A percentile compares a stretch with the other conserved stretches of the same genome.
Evolutionary conservation across 1,140 invertebrate species (phyloP).

Genomic region (Agrilus planipennis): DNA sequence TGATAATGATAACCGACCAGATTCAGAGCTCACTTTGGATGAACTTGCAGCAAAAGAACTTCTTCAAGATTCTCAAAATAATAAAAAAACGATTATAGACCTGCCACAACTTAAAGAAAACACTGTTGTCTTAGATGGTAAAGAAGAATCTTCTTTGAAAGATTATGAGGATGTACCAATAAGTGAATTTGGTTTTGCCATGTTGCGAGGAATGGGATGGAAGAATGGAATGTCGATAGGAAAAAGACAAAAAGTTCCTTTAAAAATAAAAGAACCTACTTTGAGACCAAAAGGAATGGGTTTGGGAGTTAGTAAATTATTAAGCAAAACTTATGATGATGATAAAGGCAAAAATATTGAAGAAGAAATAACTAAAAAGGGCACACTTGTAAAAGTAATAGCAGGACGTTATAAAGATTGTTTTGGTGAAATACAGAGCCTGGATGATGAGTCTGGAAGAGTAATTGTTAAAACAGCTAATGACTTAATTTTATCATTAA

Average conservation of each 20-base stretch:
- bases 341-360: constrained; percentile 40
- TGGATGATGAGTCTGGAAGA: constrained; percentile 75
- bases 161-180: constrained; percentile 88
- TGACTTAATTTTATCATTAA: constrained; percentile 55
- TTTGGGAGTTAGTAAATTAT: constrained; percentile 77
- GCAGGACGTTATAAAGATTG: constrained; percentile 58
- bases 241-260: constrained; percentile 38
- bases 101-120: constrained; percentile 17
- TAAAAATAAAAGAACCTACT: constrained; percentile 28
- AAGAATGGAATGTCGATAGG: constrained; percentile 59
- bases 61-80: constrained; percentile 31
- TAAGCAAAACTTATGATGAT: constrained; percentile 38
- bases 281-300: constrained; percentile 84
- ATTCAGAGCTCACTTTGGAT: constrained; percentile 36
- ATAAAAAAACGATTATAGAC: constrained; percentile 27
- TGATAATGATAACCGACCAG: constrained; percentile 24
- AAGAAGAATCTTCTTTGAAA: constrained; percentile 52
- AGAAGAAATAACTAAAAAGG: constrained; percentile 39
- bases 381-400: constrained; percentile 58
- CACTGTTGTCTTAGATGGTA: constrained; percentile 17
- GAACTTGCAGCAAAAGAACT: constrained; percentile 40
- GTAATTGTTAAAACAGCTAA: constrained; percentile 68
- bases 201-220: constrained; percentile 94
- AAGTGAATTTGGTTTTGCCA: constrained; percentile 76
- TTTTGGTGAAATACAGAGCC: constrained; percentile 72